Conservation (phyloP, 2,113 vertebrate genomes). For the Hyaena hyaena region DNA sequence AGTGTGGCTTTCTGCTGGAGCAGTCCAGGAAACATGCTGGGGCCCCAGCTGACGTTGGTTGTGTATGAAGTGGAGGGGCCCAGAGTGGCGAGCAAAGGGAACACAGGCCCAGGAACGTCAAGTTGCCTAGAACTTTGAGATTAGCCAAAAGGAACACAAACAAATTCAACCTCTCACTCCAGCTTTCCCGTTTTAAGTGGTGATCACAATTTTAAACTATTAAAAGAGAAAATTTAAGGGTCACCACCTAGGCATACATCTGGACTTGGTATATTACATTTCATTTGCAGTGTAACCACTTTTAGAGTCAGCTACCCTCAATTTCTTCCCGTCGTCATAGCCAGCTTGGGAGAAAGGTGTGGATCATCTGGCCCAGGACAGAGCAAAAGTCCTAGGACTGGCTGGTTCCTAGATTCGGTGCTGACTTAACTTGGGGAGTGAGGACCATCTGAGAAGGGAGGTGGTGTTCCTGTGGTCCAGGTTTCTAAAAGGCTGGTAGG, state of each 20-base stretch:
- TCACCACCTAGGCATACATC: background rate
- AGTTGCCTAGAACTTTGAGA: background rate
- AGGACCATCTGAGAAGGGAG: background rate
- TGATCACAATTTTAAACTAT: background rate
- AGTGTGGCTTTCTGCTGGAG: background rate
- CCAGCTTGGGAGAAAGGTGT: background rate
- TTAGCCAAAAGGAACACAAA: background rate
- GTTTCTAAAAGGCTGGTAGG: background rate
- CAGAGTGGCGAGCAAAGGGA: background rate
- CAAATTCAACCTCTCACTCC: background rate
- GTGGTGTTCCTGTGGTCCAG: background rate
- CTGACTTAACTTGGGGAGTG: background rate
- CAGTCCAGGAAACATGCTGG: background rate
- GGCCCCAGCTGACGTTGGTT: background rate
- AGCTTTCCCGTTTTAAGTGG: background rate
- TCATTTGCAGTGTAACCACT: background rate
- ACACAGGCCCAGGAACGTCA: background rate
- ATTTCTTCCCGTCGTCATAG: background rate
- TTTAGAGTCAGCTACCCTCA: background rate
- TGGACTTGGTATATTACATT: background rate
- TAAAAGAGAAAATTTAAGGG: background rate
- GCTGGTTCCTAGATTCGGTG: background rate
- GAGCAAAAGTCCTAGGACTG: background rate
- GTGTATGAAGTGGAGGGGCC: constrained; percentile 1
- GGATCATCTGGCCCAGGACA: background rate